A percentile compares a stretch with the other conserved stretches of the same genome.
These are phyloP conservation scores for Acromyrmex charruanus DNA, from an alignment of 1,140 invertebrate species.

Conservation along the genomic window DNA sequence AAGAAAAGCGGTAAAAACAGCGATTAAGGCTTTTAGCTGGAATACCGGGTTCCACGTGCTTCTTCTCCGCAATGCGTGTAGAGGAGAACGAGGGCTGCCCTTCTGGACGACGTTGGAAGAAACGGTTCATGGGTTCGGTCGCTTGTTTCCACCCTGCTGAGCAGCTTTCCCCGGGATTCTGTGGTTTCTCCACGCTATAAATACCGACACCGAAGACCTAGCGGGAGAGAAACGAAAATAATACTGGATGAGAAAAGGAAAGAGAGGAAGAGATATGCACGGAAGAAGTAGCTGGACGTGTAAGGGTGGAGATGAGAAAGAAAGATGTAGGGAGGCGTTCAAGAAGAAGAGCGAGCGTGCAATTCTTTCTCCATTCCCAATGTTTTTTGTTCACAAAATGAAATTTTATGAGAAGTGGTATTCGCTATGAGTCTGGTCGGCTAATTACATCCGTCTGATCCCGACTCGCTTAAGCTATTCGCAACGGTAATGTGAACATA, in stretches of 20 bases:
- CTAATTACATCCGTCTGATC: slow-evolving; percentile 75
- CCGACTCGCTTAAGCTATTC: slow-evolving; percentile 19
- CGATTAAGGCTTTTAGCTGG: slow-evolving; percentile 78
- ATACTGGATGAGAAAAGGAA: slow-evolving; percentile 18
- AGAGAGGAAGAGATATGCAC: slow-evolving; percentile 28
- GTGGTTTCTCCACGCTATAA: slow-evolving; percentile 76
- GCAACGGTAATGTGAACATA: background rate
- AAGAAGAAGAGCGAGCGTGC: slow-evolving; percentile 37
- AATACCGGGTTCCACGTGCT: slow-evolving; percentile 50
- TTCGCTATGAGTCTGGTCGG: slow-evolving; percentile 41
- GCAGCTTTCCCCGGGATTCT: slow-evolving; percentile 71
- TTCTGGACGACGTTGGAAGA: slow-evolving; percentile 65
- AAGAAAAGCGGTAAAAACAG: slow-evolving; percentile 56
- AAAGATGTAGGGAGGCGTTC: slow-evolving; percentile 62
- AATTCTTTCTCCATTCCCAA: slow-evolving; percentile 54
- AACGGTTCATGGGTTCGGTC: slow-evolving; percentile 72
- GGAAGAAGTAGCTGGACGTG: slow-evolving; percentile 56
- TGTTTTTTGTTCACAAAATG: slow-evolving; percentile 70
- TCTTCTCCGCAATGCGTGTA: slow-evolving; percentile 60
- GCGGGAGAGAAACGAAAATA: slow-evolving; percentile 36
- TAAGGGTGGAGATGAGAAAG: slow-evolving; percentile 62
- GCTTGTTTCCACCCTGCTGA: slow-evolving; percentile 74
- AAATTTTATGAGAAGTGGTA: slow-evolving; percentile 71
- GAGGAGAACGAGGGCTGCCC: slow-evolving; percentile 34
- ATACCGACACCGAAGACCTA: slow-evolving; percentile 74